Percentiles rank a stretch among this genome's conserved stretches.
These are phyloP conservation scores for Thecocarcelia acutangulata DNA, from an alignment of 2,888 invertebrate species.

Conservation along the genomic window DNA sequence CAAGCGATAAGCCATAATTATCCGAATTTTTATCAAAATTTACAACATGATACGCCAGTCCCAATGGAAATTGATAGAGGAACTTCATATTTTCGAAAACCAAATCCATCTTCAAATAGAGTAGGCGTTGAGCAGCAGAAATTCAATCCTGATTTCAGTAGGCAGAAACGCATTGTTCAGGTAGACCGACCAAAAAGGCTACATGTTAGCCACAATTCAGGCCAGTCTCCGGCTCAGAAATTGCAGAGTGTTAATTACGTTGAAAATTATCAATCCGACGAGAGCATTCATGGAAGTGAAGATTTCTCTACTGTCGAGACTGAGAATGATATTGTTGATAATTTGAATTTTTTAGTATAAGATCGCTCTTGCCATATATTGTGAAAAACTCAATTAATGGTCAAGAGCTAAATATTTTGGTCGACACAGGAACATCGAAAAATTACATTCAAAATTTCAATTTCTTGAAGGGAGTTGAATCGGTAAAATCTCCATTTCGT, in stretches of 20 bases:
- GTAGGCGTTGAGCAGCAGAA: background rate
- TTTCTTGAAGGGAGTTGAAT: constrained; percentile 31
- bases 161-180: constrained; percentile 3
- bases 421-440: constrained; percentile 47
- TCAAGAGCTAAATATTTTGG: constrained; percentile 34
- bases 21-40: background rate
- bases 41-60: constrained; percentile 2
- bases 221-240: constrained; percentile 32
- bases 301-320: constrained; percentile 7
- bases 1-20: background rate
- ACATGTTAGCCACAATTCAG: constrained; percentile 13
- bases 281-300: constrained; percentile 21
- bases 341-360: constrained; percentile 50
- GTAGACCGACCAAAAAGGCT: background rate
- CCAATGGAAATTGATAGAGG: constrained; percentile 39
- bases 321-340: background rate
- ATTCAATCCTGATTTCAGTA: background rate
- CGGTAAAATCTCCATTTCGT: constrained; percentile 34
- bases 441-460: constrained; percentile 40
- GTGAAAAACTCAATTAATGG: constrained; percentile 30
- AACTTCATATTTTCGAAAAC: constrained; percentile 35
- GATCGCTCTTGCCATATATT: constrained; percentile 50
- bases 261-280: constrained; percentile 10
- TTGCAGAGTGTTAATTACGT: constrained; percentile 35
- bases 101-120: constrained; percentile 8